Evolutionary conservation across 2,888 invertebrate species (phyloP), one percentile per base, ranked within the genome.

Genomic region (Tetropium fuscum): DNA sequence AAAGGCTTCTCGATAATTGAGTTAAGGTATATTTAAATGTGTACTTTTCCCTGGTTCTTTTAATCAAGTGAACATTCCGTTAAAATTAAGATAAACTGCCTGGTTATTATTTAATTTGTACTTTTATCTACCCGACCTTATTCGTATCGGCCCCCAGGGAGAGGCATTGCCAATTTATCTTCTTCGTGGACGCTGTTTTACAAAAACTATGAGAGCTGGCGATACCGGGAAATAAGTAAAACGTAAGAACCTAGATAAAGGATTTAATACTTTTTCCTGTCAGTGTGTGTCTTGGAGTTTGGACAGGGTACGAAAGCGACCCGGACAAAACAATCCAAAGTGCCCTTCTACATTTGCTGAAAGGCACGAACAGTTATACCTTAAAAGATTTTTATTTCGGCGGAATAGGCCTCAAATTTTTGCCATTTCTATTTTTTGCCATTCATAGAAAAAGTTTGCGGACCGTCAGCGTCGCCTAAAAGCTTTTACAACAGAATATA

Each of bases 31-130:
- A 45, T 10, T 30, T 15, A 10, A n/a, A 15, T 27, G 13, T 7
- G 18, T 27, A 32, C 10, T n/a, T 22, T 19, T 1, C 15, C 11
- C 34, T 7, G 5, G 20, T 41, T 13, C 10, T 22, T 22, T n/a
- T 4, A 41, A 41, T 41, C 41, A 10, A 8, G 16, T 3, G n/a
- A 16, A 18, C 22, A 5, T 19, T 18, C 8, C 10, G 22, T 25
- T 47, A 47, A 53, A 53, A 56, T 15, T 43, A 48, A 60, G 53
- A 53, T 53, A 64, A 63, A 55, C 34, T 48, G 54, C 44, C 27
- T 56, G 53, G 64, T 64, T 60, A 61, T 63, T 67, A 67, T 67
- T 67, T 54, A 67, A 63, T 64, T 67, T 61, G 59, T 59, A 57
- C 58, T 63, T 60, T 59, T 43, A 53, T 49, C 60, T 38, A 27